Evolutionary conservation across 2,113 vertebrate genomes (phyloP).

Genomic region (Prunella fulvescens): DNA sequence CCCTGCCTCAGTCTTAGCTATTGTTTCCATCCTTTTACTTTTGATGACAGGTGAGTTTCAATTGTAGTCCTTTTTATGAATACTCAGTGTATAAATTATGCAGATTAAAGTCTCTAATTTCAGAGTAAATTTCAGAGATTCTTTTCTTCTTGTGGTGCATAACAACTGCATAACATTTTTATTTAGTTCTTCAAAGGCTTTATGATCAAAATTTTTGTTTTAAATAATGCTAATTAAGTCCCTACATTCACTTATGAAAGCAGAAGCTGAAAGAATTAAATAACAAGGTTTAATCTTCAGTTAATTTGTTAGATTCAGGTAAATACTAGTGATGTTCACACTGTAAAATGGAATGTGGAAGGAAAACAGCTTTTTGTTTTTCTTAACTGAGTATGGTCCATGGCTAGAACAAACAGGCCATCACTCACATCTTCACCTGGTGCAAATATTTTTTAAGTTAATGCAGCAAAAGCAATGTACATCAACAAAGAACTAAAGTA

Average conservation of each 20-base stretch:
- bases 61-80: conserved; percentile 31
- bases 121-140: conserved; percentile 18
- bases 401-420: not conserved
- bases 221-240: not conserved
- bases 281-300: not conserved
- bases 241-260: not conserved
- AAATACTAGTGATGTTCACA: not conserved
- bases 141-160: not conserved
- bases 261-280: not conserved
- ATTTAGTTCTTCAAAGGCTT: conserved; percentile 20
- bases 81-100: conserved; percentile 18
- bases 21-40: conserved; percentile 45
- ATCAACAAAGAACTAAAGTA: not conserved
- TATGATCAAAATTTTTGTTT: not conserved
- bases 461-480: not conserved
- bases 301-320: not conserved
- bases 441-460: not conserved
- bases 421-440: not conserved
- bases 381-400: not conserved
- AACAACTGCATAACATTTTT: not conserved
- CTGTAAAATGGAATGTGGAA: not conserved
- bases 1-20: not conserved
- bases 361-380: not conserved
- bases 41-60: conserved; percentile 40
- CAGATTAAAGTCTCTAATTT: conserved; percentile 50